These are phyloP conservation scores for Erythrocercus mccallii DNA, from an alignment of 2,113 vertebrate genomes.

Conservation along the genomic window DNA sequence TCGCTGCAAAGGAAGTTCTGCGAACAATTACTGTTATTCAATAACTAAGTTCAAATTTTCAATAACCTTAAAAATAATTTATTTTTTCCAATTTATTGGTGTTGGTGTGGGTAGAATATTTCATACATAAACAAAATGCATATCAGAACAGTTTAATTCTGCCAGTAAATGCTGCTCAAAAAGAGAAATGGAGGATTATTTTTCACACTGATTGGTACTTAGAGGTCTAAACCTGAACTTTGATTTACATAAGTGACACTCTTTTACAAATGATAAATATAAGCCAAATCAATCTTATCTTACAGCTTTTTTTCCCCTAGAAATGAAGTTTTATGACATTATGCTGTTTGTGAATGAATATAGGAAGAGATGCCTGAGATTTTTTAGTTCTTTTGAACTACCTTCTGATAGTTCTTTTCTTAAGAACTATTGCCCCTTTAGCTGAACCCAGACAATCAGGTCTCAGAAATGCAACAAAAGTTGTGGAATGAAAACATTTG, in stretches of 20 bases:
- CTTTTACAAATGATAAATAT: background rate
- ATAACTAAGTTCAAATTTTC: background rate
- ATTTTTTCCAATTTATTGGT: background rate
- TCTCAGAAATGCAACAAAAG: background rate
- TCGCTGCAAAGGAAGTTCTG: background rate
- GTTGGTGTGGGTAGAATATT: background rate
- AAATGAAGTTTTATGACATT: background rate
- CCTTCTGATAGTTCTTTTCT: too few species aligned
- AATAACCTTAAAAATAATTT: background rate
- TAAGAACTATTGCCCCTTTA: background rate
- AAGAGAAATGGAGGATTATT: background rate
- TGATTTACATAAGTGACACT: background rate
- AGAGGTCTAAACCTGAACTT: background rate
- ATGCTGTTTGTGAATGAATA: background rate
- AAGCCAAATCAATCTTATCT: background rate
- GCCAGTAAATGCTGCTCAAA: background rate
- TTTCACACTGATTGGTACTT: background rate
- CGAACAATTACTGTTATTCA: background rate
- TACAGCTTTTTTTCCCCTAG: background rate
- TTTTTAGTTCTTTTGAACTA: too few species aligned
- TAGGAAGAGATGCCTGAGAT: background rate
- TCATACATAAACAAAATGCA: background rate
- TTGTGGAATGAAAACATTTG: background rate
- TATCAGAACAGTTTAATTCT: background rate
- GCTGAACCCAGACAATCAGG: background rate